phyloP scores from a whole-genome alignment of 2,888 invertebrate species.

The Clusia tigrina region DNA sequence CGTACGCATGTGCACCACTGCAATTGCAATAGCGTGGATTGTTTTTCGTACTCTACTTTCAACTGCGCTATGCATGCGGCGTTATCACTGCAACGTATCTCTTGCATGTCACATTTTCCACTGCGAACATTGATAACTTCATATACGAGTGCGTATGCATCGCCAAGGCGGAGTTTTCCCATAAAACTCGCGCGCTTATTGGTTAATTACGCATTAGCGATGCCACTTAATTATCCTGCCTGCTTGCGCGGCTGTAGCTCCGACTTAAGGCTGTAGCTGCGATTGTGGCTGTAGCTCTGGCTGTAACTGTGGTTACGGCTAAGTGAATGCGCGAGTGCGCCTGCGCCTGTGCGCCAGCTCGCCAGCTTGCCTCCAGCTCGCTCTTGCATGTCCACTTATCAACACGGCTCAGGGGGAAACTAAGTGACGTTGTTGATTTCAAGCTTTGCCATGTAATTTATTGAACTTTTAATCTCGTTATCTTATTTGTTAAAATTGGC shows the following conservation, averaged over 20 bases:
- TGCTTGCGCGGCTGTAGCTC: too few relatives aligned
- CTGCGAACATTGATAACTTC: too few relatives aligned
- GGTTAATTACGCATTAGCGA: constrained; percentile 31
- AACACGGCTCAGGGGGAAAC: not conserved
- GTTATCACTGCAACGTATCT: too few relatives aligned
- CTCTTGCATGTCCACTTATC: not conserved
- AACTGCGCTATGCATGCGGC: too few relatives aligned
- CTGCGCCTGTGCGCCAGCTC: not conserved
- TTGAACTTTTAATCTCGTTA: constrained; percentile 35
- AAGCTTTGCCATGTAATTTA: constrained; percentile 28
- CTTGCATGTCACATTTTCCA: not conserved
- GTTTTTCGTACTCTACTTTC: too few relatives aligned
- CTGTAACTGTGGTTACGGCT: too few relatives aligned
- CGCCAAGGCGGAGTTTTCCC: not conserved
- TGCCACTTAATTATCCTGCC: constrained; percentile 30
- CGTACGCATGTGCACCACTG: too few relatives aligned
- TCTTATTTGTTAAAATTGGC: constrained; percentile 32
- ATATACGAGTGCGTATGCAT: not conserved
- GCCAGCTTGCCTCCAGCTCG: not conserved
- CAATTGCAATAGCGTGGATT: too few relatives aligned
- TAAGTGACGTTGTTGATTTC: constrained; percentile 20
- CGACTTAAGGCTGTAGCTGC: too few relatives aligned
- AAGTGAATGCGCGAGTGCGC: not conserved
- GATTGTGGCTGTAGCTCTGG: too few relatives aligned
- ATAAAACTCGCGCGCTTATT: constrained; percentile 10